Base-by-base conservation (phyloP, 2,113 vertebrate genomes). In the Strix aluco region DNA sequence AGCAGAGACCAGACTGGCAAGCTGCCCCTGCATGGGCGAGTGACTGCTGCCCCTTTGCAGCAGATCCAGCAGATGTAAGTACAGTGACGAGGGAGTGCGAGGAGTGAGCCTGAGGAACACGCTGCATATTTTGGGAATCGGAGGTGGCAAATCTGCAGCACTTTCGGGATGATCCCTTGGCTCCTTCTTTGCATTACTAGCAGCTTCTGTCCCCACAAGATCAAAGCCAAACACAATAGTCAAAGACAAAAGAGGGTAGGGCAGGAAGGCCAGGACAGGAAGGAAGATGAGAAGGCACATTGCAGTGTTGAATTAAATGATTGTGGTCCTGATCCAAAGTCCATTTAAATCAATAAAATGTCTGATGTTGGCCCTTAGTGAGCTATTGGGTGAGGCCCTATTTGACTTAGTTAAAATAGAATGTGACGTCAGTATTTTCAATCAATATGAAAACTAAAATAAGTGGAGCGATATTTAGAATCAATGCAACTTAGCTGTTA, bases 61-160 rank as follows among this genome's bases (percentile, higher is more conserved):
- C 47, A 62, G 46, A 25, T 82, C 40, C 61, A 62, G 38, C 11
- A 11, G 42, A 2, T 22, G 3, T 1, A 11, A n/a, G 9, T 15
- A 30, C 11, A 11, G 40, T 7, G 13, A 4, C 11, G 7, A 14
- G 59, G n/a, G 21, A 34, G 26, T 2, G 27, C 0, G 1, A 46
- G 52, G 34, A 34, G n/a, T 4, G 40, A 92, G 55, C 46, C 23
- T 27, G 30, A 47, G 70, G 8, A 74, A 10, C 6, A 1, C 25
- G 0, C 5, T 2, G 47, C 1, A 1, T 0, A 0, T 23, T 59
- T 54, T n/a, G 52, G 51, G 38, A 87, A 19, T 27, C 6, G 1
- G 26, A n/a, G 0, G 2, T 4, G 11, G 20, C n/a, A 42, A 44
- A n/a, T 65, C 49, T 83, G 58, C 30, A 54, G n/a, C 59, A n/a